Percentiles rank a stretch among this genome's conserved stretches.
Conservation (phyloP, 2,888 invertebrate genomes). For the Elmis aenea region DNA sequence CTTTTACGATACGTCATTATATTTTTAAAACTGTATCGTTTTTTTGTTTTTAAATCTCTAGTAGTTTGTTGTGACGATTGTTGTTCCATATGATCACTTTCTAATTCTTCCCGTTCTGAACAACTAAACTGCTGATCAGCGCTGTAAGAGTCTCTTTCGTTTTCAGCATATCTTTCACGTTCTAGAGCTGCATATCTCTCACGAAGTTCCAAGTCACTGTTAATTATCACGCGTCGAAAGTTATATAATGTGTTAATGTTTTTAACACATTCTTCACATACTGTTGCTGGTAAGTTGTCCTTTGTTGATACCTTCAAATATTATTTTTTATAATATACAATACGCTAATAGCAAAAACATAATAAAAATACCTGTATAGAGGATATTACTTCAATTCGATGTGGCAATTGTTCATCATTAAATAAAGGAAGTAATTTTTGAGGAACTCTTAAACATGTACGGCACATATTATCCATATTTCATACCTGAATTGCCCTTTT, state of each 20-base stretch:
- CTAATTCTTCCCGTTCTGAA: no score
- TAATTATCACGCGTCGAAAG: slow-evolving; percentile 14
- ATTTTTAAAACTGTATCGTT: slow-evolving; percentile 1
- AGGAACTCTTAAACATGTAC: slow-evolving; percentile 11
- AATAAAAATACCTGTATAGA: slow-evolving; percentile 6
- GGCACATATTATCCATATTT: slow-evolving; percentile 10
- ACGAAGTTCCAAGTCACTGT: slow-evolving; percentile 7
- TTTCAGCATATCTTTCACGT: neutral
- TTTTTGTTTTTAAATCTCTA: neutral
- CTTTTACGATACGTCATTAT: slow-evolving; percentile 5
- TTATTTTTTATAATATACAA: neutral
- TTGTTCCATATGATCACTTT: no score
- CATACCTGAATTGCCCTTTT: neutral
- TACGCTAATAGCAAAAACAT: neutral
- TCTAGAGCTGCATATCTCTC: slow-evolving; percentile 8
- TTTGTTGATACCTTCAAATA: slow-evolving; percentile 5
- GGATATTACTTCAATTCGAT: slow-evolving; percentile 9
- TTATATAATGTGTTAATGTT: slow-evolving; percentile 11
- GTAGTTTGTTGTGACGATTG: no score
- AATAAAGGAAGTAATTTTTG: slow-evolving; percentile 9
- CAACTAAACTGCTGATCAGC: no score
- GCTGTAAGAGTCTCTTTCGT: no score
- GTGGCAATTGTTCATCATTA: slow-evolving; percentile 4
- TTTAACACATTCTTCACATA: slow-evolving; percentile 11
- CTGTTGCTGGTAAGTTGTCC: slow-evolving; percentile 8